Base-by-base conservation (phyloP, 2,888 invertebrate species). In the Hirudinaria manillensis region DNA sequence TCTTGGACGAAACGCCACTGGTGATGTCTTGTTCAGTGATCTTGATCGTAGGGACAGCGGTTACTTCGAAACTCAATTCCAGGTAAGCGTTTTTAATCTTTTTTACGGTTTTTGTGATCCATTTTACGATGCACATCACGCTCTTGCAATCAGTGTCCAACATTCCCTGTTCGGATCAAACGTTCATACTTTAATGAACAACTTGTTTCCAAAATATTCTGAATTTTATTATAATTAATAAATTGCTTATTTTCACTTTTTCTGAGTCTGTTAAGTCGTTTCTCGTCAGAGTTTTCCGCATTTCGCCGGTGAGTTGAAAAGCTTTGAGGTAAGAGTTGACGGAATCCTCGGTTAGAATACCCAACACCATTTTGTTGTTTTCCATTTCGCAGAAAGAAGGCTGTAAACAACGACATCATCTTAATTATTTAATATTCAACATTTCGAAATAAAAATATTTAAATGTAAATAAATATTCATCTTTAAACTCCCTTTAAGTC, bases 71-170 rank as follows among this genome's bases (percentile, higher is more conserved):
- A 24, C 24, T 34, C 13, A 73, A 36, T 65, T 73, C 73, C 27
- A 73, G 36, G 27, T 10, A 56, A 16, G 65, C 27, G 65, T 73
- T 65, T n/a, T 56, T 56, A 7, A 56, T 32, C 1, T 36, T 65
- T 6, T 65, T 36, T 2, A 38, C 65, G 3, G 61, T 32, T 38
- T 73, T 73, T 16, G n/a, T 19, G n/a, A 73, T 36, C n/a, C 56
- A 65, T 13, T 32, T 34, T 3, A 55, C 73, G 19, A 73, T 1
- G 38, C 73, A 73, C 13, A 73, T 6, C 19, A 21, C 6, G 21
- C 61, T 32, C 21, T 34, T n/a, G 45, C 73, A 73, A 38, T 65
- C 61, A 3, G 72, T 55, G 32, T 72, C 72, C 24, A 72, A 32
- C 24, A 72, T 27, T 27, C 27, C 72, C 72, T 72, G 27, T n/a